Conservation (phyloP, 2,797 vertebrate species). For the Gobio occitaniae region DNA sequence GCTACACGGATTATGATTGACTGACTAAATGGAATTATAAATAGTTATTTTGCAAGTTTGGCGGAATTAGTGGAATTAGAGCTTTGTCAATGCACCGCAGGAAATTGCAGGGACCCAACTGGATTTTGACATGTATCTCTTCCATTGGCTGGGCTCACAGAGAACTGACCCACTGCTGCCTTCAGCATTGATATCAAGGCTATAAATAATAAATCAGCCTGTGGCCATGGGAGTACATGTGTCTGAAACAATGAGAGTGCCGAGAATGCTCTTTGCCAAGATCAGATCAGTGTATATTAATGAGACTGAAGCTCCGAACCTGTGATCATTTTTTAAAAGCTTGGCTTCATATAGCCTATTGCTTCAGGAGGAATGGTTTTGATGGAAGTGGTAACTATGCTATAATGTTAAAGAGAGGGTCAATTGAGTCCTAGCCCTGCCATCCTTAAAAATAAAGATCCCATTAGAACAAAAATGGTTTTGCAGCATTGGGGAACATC, state of each 20-base stretch:
- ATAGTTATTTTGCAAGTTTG: constrained; percentile 20
- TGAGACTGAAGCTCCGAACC: constrained; percentile 63
- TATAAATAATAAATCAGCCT: constrained; percentile 74
- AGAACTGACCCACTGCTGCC: constrained; percentile 63
- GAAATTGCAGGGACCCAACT: constrained; percentile 59
- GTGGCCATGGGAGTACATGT: constrained; percentile 67
- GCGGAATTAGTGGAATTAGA: constrained; percentile 36
- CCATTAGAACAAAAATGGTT: background rate
- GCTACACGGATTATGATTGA: background rate
- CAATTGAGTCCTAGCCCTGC: background rate
- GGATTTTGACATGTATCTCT: constrained; percentile 71
- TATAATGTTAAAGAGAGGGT: background rate
- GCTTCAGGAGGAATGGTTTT: constrained; percentile 58
- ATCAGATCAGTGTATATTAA: constrained; percentile 70
- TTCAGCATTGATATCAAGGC: constrained; percentile 65
- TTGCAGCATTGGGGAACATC: background rate
- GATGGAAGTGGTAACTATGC: constrained; percentile 24
- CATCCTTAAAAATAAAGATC: background rate
- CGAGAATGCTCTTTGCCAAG: constrained; percentile 59
- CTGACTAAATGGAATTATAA: background rate
- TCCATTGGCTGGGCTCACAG: constrained; percentile 65
- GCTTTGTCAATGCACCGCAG: constrained; percentile 55
- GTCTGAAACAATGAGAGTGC: constrained; percentile 68
- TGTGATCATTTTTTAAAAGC: constrained; percentile 66
- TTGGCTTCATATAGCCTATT: constrained; percentile 42